Evolutionary conservation across 2,113 vertebrate genomes (phyloP).

Genomic region (Lagopus leucura): DNA sequence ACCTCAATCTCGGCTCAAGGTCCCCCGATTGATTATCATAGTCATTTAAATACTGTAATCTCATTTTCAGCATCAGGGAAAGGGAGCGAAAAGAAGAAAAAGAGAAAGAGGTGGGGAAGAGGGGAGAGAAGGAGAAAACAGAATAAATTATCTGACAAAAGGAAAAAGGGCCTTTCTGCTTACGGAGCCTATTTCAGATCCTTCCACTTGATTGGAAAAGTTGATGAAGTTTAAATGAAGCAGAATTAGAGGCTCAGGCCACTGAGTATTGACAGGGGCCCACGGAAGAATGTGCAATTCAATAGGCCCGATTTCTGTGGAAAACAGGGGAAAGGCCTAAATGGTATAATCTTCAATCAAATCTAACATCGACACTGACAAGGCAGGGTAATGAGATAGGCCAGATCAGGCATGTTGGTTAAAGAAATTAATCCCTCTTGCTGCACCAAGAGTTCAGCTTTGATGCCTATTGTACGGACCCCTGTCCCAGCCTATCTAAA

Average conservation of each 20-base stretch:
- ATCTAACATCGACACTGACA: slow-evolving; percentile 91
- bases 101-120: slow-evolving; percentile 65
- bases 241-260: slow-evolving; percentile 98
- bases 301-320: slow-evolving; percentile 82
- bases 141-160: slow-evolving; percentile 88
- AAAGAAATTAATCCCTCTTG: slow-evolving; percentile 86
- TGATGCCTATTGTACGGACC: slow-evolving; percentile 89
- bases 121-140: slow-evolving; percentile 71
- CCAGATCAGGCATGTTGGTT: slow-evolving; percentile 88
- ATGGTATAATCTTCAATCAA: slow-evolving; percentile 99
- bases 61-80: slow-evolving; percentile 96
- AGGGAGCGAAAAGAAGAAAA: slow-evolving; percentile 83
- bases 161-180: slow-evolving; percentile 77
- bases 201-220: slow-evolving; percentile 99
- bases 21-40: slow-evolving; percentile 96
- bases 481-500: slow-evolving; percentile 95
- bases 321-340: slow-evolving; percentile 86
- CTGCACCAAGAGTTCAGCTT: slow-evolving; percentile 80
- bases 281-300: slow-evolving; percentile 66
- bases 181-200: slow-evolving; percentile 84
- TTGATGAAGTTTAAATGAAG: slow-evolving; percentile 99
- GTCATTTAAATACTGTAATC: slow-evolving; percentile 99
- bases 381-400: slow-evolving; percentile 96
- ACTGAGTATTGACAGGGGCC: slow-evolving; percentile 77
- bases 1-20: slow-evolving; percentile 83